These are phyloP conservation scores for Hemaris fuciformis DNA, from an alignment of 2,888 invertebrate species.

Conservation along the genomic window DNA sequence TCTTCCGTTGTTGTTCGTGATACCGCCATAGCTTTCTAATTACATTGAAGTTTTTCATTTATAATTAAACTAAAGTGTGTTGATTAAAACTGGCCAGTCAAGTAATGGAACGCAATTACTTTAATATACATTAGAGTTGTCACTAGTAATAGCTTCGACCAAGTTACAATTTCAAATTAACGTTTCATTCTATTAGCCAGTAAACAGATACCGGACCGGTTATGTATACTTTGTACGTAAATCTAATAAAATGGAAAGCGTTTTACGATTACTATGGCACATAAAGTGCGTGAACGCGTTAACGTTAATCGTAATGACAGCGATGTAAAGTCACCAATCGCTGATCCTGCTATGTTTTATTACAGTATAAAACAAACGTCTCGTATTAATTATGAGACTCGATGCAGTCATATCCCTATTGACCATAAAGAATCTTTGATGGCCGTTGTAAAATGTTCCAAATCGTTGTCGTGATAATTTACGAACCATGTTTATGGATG, in stretches of 20 bases:
- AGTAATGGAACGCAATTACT: conserved; percentile 52
- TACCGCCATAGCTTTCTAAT: conserved; percentile 37
- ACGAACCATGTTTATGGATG: conserved; percentile 78
- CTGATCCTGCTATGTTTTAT: conserved; percentile 73
- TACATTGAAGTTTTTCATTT: conserved; percentile 31
- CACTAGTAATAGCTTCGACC: conserved; percentile 46
- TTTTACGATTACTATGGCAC: conserved; percentile 64
- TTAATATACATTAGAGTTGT: conserved; percentile 53
- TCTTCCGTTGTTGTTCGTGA: conserved; percentile 36
- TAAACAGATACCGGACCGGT: conserved; percentile 33
- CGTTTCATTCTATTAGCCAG: conserved; percentile 43
- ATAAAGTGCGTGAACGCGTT: conserved; percentile 50
- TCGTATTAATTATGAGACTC: conserved; percentile 77
- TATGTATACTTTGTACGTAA: conserved; percentile 41
- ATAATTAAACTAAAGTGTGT: conserved; percentile 42
- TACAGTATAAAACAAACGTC: conserved; percentile 79
- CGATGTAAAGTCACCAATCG: conserved; percentile 54
- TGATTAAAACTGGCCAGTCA: conserved; percentile 46
- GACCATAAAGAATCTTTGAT: conserved; percentile 79
- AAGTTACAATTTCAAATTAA: conserved; percentile 51
- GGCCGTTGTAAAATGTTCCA: conserved; percentile 78
- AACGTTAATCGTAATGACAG: conserved; percentile 41
- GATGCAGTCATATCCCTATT: conserved; percentile 70
- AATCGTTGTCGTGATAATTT: conserved; percentile 80
- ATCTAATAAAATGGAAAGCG: conserved; percentile 52